These are phyloP conservation scores for Dorcus hopei DNA, from an alignment of 2,888 invertebrate genomes.

Conservation along the genomic window DNA sequence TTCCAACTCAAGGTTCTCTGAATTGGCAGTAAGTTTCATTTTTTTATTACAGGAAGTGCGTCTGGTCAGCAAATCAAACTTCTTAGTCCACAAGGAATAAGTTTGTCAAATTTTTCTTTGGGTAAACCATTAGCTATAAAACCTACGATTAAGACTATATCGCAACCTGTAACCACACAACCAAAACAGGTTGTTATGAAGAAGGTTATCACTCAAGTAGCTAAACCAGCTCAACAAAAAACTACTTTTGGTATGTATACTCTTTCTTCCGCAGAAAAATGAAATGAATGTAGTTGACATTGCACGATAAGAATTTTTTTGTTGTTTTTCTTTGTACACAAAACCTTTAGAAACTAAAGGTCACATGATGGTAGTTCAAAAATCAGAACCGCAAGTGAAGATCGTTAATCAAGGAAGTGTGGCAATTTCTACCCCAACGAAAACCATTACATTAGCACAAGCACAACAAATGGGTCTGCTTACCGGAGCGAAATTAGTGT, in stretches of 20 bases:
- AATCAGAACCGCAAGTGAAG: constrained; percentile 26
- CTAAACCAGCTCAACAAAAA: constrained; percentile 21
- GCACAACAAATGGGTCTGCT: constrained; percentile 62
- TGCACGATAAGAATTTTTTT: not conserved
- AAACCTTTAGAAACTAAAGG: constrained; percentile 7
- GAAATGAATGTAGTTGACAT: not conserved
- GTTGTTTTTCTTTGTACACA: constrained; percentile 3
- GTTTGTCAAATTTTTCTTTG: constrained; percentile 41
- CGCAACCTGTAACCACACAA: constrained; percentile 31
- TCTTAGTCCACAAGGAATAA: constrained; percentile 43
- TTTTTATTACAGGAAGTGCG: constrained; percentile 23
- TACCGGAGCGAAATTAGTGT: constrained; percentile 51
- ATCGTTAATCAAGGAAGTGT: constrained; percentile 29
- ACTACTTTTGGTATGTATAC: constrained; percentile 19
- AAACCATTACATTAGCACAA: constrained; percentile 63
- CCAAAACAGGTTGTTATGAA: constrained; percentile 46
- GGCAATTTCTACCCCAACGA: constrained; percentile 49
- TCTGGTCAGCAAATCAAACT: constrained; percentile 46
- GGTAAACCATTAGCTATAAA: constrained; percentile 43
- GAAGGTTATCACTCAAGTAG: constrained; percentile 31
- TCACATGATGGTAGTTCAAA: constrained; percentile 39
- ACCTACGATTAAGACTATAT: constrained; percentile 35
- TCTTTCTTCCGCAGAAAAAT: not conserved
- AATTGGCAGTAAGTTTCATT: not conserved
- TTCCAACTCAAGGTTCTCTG: no score